phyloP scores from a whole-genome alignment of 2,797 vertebrate species.

The Phataginus tricuspis region DNA sequence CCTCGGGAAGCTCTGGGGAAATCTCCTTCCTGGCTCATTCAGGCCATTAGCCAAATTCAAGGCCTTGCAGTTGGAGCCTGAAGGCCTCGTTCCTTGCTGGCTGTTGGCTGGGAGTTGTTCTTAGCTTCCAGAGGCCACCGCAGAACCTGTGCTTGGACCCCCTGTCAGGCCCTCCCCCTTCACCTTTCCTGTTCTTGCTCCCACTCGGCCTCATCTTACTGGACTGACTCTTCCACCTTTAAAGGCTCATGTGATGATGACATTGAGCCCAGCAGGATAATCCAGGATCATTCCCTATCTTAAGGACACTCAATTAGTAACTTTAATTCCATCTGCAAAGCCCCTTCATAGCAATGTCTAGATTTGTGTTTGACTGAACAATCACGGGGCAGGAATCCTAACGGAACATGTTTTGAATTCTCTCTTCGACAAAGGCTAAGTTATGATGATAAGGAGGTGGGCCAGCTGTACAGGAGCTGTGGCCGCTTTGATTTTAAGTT shows the following conservation, averaged over 20 bases:
- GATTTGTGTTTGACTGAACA: background rate
- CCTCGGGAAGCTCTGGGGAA: background rate
- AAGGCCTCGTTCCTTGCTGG: background rate
- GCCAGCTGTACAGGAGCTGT: background rate
- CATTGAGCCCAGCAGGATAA: background rate
- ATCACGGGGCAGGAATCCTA: background rate
- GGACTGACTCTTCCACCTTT: background rate
- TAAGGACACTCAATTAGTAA: background rate
- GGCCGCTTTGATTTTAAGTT: background rate
- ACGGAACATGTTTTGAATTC: background rate
- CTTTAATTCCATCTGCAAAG: background rate
- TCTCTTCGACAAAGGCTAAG: background rate
- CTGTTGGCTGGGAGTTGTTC: background rate
- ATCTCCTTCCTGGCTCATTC: background rate
- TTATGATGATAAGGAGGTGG: background rate
- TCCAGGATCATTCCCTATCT: background rate
- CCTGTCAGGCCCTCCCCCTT: background rate
- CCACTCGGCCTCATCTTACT: background rate
- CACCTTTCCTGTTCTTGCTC: background rate
- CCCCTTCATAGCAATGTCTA: background rate
- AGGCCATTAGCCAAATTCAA: background rate
- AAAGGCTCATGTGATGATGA: background rate
- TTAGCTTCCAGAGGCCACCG: background rate
- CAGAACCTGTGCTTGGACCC: background rate
- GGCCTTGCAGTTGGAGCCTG: rapidly evolving